A percentile compares a stretch with the other conserved stretches of the same genome.
These are phyloP conservation scores for Etheostoma nigrum DNA, from an alignment of 2,797 vertebrate species.

Conservation along the genomic window DNA sequence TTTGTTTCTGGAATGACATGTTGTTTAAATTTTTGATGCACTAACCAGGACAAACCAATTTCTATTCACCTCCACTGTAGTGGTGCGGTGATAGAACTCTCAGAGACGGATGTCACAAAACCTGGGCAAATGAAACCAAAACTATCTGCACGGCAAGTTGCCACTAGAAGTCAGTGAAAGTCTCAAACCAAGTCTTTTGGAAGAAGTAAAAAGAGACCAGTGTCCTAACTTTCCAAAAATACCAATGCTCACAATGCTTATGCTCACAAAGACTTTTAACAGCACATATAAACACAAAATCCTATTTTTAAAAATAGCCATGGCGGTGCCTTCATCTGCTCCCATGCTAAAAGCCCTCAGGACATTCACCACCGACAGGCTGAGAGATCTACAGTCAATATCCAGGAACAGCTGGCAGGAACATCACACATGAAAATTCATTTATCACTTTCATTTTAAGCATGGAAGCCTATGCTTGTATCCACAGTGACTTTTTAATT, in stretches of 20 bases:
- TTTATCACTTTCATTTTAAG: too few species aligned
- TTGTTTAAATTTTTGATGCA: not conserved
- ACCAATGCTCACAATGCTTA: not conserved
- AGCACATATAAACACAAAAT: not conserved
- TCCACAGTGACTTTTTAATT: too few species aligned
- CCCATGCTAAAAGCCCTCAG: not conserved
- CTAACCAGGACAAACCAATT: too few species aligned
- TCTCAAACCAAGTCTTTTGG: not conserved
- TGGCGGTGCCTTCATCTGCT: too few species aligned
- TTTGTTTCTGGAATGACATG: not conserved
- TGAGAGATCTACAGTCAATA: not conserved
- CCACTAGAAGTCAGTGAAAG: not conserved
- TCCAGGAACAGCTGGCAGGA: not conserved
- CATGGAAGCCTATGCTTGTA: too few species aligned
- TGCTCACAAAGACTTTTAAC: conserved; percentile 8
- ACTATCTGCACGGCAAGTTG: too few species aligned
- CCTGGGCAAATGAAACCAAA: too few species aligned
- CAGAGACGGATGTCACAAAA: too few species aligned
- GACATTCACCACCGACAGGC: conserved; percentile 22
- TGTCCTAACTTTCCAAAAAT: not conserved
- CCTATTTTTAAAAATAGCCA: too few species aligned
- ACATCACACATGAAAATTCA: not conserved
- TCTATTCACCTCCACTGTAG: too few species aligned
- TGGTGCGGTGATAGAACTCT: too few species aligned
- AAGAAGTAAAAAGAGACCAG: not conserved